phyloP scores from a whole-genome alignment of 2,113 vertebrate genomes.

The Apteryx owenii region DNA sequence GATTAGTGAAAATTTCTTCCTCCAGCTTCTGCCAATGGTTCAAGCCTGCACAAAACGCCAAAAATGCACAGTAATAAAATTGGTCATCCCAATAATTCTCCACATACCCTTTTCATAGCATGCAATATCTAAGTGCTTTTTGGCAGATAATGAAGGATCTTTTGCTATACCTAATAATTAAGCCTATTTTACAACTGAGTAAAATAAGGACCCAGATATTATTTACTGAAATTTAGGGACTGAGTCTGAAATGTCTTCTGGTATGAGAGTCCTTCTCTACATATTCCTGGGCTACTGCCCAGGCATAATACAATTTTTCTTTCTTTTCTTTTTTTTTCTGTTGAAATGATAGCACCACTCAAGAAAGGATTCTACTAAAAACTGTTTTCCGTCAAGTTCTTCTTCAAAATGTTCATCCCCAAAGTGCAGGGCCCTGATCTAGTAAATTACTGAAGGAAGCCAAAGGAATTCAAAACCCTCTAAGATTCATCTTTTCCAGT shows the following conservation, averaged over 20 bases:
- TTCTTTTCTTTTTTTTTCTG: background rate
- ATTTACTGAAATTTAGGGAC: constrained; percentile 40
- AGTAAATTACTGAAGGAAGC: background rate
- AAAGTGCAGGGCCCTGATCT: background rate
- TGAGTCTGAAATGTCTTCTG: constrained; percentile 15
- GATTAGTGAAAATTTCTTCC: background rate
- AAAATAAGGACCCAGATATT: constrained; percentile 28
- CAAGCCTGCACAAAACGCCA: background rate
- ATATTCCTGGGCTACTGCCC: constrained; percentile 16
- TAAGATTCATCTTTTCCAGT: background rate
- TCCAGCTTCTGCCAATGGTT: background rate
- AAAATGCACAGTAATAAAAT: constrained; percentile 33
- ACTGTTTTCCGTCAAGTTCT: background rate
- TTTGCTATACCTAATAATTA: constrained; percentile 42
- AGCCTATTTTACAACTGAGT: constrained; percentile 48
- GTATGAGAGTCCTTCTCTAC: constrained; percentile 26
- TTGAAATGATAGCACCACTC: background rate
- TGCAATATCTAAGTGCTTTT: constrained; percentile 25
- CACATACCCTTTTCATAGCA: background rate
- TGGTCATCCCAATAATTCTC: background rate
- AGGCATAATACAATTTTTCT: background rate
- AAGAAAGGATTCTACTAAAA: background rate
- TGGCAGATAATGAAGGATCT: constrained; percentile 38
- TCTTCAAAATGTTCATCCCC: background rate
- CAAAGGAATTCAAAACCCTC: background rate